Conservation (phyloP, 2,113 vertebrate genomes). For the Drymodes brunneopygia region DNA sequence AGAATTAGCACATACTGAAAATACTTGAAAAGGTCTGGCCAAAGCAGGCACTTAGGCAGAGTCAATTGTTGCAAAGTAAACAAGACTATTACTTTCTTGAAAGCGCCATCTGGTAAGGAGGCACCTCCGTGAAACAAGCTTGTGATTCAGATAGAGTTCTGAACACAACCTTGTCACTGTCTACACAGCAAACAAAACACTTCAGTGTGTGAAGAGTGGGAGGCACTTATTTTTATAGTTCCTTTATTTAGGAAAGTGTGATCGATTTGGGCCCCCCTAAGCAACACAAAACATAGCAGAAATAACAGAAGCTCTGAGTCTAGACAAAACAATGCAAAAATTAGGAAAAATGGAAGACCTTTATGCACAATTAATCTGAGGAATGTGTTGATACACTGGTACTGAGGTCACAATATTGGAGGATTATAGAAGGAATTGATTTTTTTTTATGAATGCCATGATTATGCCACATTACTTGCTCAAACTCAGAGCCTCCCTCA, state of each 20-base stretch:
- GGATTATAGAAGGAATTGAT: background rate
- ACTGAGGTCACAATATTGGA: background rate
- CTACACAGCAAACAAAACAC: background rate
- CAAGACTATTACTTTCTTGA: conserved; percentile 3
- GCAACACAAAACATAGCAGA: background rate
- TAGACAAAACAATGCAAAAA: background rate
- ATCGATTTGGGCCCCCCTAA: background rate
- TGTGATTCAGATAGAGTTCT: background rate
- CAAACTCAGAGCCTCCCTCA: background rate
- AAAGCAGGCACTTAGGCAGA: background rate
- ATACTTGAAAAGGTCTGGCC: background rate
- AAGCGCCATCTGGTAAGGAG: background rate
- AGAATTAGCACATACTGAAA: background rate
- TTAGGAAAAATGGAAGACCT: background rate
- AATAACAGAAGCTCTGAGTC: background rate
- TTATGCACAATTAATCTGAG: background rate
- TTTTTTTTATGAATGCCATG: background rate
- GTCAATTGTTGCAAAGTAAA: background rate
- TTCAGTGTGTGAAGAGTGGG: background rate
- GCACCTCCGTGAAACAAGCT: background rate
- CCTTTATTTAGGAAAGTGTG: background rate
- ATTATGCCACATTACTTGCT: background rate
- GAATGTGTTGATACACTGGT: background rate
- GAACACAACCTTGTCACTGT: background rate
- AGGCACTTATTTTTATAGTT: background rate